Percentiles rank a stretch among this genome's conserved stretches.
Evolutionary conservation across 1,140 invertebrate genomes (phyloP).

Genomic region (Magallana angulata): DNA sequence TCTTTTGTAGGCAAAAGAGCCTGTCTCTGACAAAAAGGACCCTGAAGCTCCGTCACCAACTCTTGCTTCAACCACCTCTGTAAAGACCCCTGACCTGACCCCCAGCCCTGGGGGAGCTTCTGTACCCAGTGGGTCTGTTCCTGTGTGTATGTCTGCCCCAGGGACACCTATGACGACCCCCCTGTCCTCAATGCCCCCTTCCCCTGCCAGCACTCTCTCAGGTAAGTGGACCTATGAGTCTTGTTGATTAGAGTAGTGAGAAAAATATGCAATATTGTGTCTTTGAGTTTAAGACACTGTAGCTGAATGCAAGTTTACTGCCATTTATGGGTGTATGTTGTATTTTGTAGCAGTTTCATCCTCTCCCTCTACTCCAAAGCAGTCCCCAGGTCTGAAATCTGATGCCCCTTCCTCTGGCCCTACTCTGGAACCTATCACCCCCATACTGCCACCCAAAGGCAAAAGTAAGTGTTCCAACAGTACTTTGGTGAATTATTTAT

Average conservation of each 20-base stretch:
- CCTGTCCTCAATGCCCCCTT: conserved; percentile 7
- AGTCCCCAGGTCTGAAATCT: background rate
- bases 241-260: background rate
- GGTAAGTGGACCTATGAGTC: background rate
- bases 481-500: no score
- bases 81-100: background rate
- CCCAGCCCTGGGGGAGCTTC: background rate
- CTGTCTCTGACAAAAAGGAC: background rate
- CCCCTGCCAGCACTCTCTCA: conserved; percentile 7
- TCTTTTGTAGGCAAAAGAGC: background rate
- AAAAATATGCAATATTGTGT: no score
- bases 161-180: background rate
- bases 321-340: no score
- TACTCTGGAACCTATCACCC: background rate
- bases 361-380: conserved; percentile 14
- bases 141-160: background rate
- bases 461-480: background rate
- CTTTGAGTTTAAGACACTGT: no score
- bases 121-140: background rate
- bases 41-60: background rate
- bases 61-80: background rate
- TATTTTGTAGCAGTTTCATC: conserved; percentile 1
- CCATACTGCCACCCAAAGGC: background rate
- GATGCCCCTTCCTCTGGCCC: background rate
- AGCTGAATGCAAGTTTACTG: no score